Percentiles rank a stretch among this genome's conserved stretches.
These are phyloP conservation scores for Sander vitreus DNA, from an alignment of 2,113 vertebrate genomes.

Conservation along the genomic window DNA sequence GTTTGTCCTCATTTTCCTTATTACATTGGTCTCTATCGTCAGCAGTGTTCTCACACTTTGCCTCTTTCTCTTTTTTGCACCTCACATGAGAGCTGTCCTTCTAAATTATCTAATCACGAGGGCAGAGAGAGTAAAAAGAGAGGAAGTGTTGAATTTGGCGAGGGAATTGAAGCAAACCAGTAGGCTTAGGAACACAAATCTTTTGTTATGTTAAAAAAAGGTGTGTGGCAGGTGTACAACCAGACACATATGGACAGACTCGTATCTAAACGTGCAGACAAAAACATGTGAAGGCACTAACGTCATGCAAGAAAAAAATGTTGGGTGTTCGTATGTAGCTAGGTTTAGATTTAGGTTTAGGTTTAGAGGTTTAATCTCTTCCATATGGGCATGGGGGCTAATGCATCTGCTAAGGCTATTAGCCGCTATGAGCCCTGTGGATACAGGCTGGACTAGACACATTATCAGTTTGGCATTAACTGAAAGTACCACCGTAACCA, in stretches of 20 bases:
- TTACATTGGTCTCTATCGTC: constrained; percentile 16
- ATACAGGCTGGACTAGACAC: constrained; percentile 55
- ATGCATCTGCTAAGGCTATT: constrained; percentile 80
- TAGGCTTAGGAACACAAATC: constrained; percentile 1
- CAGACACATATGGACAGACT: neutral
- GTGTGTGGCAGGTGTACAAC: constrained; percentile 1
- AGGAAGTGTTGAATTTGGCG: constrained; percentile 18
- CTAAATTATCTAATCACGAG: constrained; percentile 50
- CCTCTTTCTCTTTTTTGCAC: constrained; percentile 29
- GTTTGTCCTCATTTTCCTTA: constrained; percentile 63
- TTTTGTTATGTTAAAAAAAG: neutral
- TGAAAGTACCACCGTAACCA: constrained; percentile 49
- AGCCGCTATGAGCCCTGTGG: constrained; percentile 73
- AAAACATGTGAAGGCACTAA: constrained; percentile 9
- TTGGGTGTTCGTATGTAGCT: constrained; percentile 58
- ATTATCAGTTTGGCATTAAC: constrained; percentile 62
- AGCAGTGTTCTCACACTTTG: constrained; percentile 29
- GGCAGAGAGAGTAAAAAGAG: constrained; percentile 25
- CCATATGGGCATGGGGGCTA: constrained; percentile 77
- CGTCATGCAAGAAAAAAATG: constrained; percentile 28
- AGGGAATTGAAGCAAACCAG: constrained; percentile 38
- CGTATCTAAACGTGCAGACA: neutral
- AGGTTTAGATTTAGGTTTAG: too few species aligned
- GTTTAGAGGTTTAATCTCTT: constrained; percentile 80
- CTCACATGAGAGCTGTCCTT: constrained; percentile 62